Evolutionary conservation across 1,140 invertebrate species (phyloP), one percentile per base, ranked within the genome.

Genomic region (Drosophila dunni): DNA sequence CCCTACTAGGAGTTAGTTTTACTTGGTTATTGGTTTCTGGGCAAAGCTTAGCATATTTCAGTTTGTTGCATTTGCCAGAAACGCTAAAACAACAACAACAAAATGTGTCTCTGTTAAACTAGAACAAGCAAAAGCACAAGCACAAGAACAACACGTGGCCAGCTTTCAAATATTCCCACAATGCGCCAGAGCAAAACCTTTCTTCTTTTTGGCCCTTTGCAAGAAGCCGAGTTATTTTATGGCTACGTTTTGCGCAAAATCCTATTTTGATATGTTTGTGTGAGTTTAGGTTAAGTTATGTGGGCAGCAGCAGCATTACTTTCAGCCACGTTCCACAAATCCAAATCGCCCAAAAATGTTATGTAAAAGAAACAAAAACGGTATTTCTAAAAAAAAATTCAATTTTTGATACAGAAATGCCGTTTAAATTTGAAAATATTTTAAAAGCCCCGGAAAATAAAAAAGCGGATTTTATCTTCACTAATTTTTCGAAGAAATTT

Each of bases 231-330:
- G 34, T 68, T 84, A 77, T 71, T 82, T 90, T 86, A 81, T 82
- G 79, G 63, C 74, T 70, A 73, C 76, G 40, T 71, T 82, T 73
- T 79, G 70, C 66, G 63, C 80, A 83, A 81, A 68, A 65, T 81
- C 84, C 84, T 73, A 54, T 71, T 75, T 73, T 89, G 80, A 89
- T 84, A 84, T 89, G 84, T 89, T 81, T 78, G 70, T 81, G 78
- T 57, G 57, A 42, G 63, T 64, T 68, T 64, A 54, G 75, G 67
- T 73, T 68, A 71, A 78, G 68, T 75, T 68, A 79, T 89, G 84
- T 89, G 69, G 67, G 73, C 78, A 71, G 40, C 78, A 71, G 40
- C 67, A 71, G 65, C 64, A 71, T 72, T 72, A 78, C 72, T 65
- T 69, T 17, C 11, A 13, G 15, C 53, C 15, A 17, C 38, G 62